Evolutionary conservation across 2,888 invertebrate species (phyloP), one percentile per base, ranked within the genome.

Genomic region (Pterostichus niger): DNA sequence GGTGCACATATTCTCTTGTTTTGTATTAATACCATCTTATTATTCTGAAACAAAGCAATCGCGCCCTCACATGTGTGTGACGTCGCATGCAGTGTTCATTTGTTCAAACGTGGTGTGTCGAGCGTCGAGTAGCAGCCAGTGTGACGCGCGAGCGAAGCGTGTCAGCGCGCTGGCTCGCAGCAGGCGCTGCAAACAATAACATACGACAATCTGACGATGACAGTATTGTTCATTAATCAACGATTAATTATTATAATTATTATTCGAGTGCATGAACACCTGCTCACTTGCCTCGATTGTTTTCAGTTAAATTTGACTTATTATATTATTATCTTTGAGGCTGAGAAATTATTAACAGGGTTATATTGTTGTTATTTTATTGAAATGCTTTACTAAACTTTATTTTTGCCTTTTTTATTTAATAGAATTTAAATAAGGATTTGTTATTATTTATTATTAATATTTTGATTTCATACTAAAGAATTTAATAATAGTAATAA

Each of bases 161-260:
- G 77, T 77, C 77, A 56, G 68, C 68, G 68, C 68, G 15, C 24
- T 17, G 49, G n/a, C 17, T 54, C 46, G n/a, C n/a, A 11, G 61
- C 79, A 79, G 68, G 68, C 79, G 79, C 24, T 17, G 33, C 79
- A 24, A 40, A 71, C 68, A 68, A 52, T 49, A 54, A 80, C 80
- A 54, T 35, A 80, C 68, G 52, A 80, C 80, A 80, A 80, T 80
- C 82, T 82, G 82, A 73, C 33, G 73, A 73, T 82, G 82, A 82
- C 82, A 82, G 71, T 75, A 82, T 82, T 82, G 82, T 82, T 82
- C 75, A 82, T 82, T 82, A 82, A 82, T 82, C 82, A 82, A 56
- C 59, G 31, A 75, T 75, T 82, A 73, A 82, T 82, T 75, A 82
- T 82, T 82, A 75, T 82, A 82, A 82, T 82, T 82, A 82, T 82